Base-by-base conservation (phyloP, 2,113 vertebrate genomes). In the Fukomys damarensis region DNA sequence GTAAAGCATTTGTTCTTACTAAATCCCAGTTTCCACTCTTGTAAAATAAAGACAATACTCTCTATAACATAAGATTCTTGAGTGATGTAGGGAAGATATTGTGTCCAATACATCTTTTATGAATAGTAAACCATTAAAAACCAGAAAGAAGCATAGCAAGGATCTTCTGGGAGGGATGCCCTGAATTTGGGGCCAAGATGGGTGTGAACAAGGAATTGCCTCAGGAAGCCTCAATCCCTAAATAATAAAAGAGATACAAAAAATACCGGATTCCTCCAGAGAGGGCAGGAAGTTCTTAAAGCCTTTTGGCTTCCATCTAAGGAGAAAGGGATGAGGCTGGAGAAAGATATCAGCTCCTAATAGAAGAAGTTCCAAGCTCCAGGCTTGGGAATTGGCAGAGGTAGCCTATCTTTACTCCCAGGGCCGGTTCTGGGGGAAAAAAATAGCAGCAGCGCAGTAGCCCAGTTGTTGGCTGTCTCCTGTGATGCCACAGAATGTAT, bases 11-110 rank as follows among this genome's bases (percentile, higher is more conserved):
- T 68, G 22, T 54, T 35, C 52, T 91, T 56, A 74, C 0, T 76
- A 80, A 52, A 54, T 11, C 2, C 17, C 12, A 61, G 26, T 80
- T 97, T 68, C 12, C 20, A 89, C 41, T 72, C 76, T 86, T 79
- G 20, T 84, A 89, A 93, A 93, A 59, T 79, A 59, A 79, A 83
- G 28, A 38, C 9, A 9, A 38, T 70, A 49, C 20, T 79, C 28
- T 66, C 82, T 54, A 5, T 54, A 85, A 46, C 8, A 68, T 22
- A 38, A 17, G 28, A 82, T 58, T 72, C 43, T 89, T 68, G 14
- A 95, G 77, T 86, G n/a, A 58, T 41, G 77, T 84, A 58, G 92
- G 92, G 70, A 93, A 77, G 28, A 76, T 58, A 85, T 82, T 77
- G 2, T 86, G 35, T 77, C 9, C 19, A 90, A 79, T 46, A 11